A percentile compares a stretch with the other conserved stretches of the same genome.
These are phyloP conservation scores for Phyto melanocephala DNA, from an alignment of 2,888 invertebrate genomes.

Conservation along the genomic window DNA sequence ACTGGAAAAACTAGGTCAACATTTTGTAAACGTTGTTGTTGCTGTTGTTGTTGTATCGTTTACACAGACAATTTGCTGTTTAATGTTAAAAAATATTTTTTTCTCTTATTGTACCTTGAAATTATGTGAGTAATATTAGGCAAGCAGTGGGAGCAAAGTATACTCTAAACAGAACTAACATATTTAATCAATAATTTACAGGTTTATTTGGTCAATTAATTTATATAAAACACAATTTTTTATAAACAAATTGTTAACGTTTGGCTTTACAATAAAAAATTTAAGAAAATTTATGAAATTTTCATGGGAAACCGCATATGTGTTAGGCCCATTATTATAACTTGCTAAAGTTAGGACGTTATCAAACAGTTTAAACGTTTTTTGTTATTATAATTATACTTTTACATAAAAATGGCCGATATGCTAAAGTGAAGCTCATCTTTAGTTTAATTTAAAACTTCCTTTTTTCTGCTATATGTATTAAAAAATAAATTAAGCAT, in stretches of 20 bases:
- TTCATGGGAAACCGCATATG: too few relatives aligned
- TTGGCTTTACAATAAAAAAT: neutral
- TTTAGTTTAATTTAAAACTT: too few relatives aligned
- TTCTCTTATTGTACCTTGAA: conserved; percentile 4
- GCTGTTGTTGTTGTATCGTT: neutral
- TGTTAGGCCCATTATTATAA: too few relatives aligned
- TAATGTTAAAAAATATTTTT: neutral
- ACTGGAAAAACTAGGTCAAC: conserved; percentile 24
- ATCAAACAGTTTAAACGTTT: too few relatives aligned
- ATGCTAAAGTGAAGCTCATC: too few relatives aligned
- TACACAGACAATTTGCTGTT: neutral
- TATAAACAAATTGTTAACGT: neutral
- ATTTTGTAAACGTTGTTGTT: neutral
- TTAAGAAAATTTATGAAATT: too few relatives aligned
- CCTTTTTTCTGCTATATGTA: too few relatives aligned
- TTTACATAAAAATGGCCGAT: too few relatives aligned
- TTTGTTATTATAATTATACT: too few relatives aligned
- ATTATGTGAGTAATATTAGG: neutral
- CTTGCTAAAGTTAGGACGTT: too few relatives aligned
- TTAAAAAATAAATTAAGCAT: too few relatives aligned
- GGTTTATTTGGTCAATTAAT: neutral
- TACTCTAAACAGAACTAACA: neutral
- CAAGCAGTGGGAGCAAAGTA: neutral
- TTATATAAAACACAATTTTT: neutral
- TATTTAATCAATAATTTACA: conserved; percentile 10